A percentile compares a stretch with the other conserved stretches of the same genome.
Evolutionary conservation across 2,113 vertebrate species (phyloP).

Genomic region (Melanotaenia duboulayi): DNA sequence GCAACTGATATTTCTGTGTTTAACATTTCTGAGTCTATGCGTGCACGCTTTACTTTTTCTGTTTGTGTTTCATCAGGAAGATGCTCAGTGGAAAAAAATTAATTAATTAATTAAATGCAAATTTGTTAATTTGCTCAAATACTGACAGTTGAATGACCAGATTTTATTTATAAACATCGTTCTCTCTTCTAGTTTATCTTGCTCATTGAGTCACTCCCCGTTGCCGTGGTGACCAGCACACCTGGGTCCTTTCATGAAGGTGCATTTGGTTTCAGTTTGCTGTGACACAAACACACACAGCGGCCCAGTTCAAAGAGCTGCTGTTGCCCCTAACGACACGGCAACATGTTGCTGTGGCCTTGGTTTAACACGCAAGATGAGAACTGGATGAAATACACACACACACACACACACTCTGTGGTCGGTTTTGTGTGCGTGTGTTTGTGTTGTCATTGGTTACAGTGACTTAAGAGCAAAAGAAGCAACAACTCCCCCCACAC

Average conservation of each 20-base stretch:
- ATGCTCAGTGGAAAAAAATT: background rate
- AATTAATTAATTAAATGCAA: no score
- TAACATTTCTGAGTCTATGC: no score
- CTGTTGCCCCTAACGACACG: background rate
- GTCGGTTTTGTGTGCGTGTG: accelerated
- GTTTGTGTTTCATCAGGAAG: background rate
- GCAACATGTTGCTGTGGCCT: no score
- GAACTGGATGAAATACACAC: constrained; percentile 7
- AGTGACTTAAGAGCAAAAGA: constrained; percentile 1
- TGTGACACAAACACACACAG: background rate
- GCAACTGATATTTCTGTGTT: no score
- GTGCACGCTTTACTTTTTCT: no score
- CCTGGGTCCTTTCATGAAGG: constrained; percentile 59
- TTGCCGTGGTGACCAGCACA: constrained; percentile 53
- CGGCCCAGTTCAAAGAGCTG: constrained; percentile 30
- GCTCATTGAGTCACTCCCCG: constrained; percentile 41
- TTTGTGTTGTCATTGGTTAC: constrained; percentile 6
- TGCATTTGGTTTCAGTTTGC: constrained; percentile 20
- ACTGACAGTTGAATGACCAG: background rate
- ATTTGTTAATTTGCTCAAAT: background rate
- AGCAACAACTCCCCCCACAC: constrained; percentile 5
- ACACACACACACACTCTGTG: constrained; percentile 1
- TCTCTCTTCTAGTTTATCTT: constrained; percentile 4
- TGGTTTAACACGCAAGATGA: no score
- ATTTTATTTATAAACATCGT: background rate